Evolutionary conservation across 1,140 invertebrate genomes (phyloP).

Genomic region (Plutomurus gul): DNA sequence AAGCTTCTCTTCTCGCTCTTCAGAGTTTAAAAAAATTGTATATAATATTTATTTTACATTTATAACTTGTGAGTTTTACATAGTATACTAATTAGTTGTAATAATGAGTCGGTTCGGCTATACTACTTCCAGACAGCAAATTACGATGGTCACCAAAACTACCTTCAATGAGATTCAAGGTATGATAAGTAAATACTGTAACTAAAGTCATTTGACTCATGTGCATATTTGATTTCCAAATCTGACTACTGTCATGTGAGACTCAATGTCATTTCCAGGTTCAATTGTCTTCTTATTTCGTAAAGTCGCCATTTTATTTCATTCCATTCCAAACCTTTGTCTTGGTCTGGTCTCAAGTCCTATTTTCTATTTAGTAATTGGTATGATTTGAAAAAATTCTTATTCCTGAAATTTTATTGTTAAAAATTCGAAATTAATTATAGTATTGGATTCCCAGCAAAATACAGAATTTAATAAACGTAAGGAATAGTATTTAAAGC

Average conservation of each 20-base stretch:
- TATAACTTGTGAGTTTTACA: too few relatives aligned
- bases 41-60: too few relatives aligned
- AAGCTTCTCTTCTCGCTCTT: too few relatives aligned
- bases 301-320: too few relatives aligned
- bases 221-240: too few relatives aligned
- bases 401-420: neutral
- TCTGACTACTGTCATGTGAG: too few relatives aligned
- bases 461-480: neutral
- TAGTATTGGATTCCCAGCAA: neutral
- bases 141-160: conserved; percentile 3
- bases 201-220: neutral
- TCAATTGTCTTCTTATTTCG: too few relatives aligned
- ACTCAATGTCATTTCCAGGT: too few relatives aligned
- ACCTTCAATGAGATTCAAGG: conserved; percentile 15
- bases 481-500: neutral
- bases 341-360: neutral
- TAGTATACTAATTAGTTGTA: too few relatives aligned
- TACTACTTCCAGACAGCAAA: neutral
- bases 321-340: neutral
- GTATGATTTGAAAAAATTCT: neutral
- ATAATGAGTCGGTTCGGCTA: conserved; percentile 13
- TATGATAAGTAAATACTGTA: neutral
- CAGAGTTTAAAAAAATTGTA: too few relatives aligned
- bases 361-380: neutral
- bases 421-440: neutral